phyloP scores from a whole-genome alignment of 2,888 invertebrate species.

The Siphonodentalium dalli region DNA sequence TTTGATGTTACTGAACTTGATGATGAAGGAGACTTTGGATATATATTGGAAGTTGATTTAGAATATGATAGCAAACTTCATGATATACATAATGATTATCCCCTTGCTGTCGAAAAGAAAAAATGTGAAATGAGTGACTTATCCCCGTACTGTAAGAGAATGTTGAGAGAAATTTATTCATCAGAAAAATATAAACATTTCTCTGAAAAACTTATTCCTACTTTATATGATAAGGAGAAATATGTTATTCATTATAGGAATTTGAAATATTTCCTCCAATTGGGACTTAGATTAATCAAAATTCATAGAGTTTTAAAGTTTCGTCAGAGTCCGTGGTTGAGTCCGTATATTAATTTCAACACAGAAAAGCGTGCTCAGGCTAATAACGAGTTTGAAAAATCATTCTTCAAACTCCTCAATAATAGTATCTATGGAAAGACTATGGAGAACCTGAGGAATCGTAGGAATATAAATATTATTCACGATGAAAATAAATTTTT shows the following conservation, averaged over 20 bases:
- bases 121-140: too few species aligned
- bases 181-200: background rate
- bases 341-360: constrained; percentile 51
- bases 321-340: constrained; percentile 48
- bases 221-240: constrained; percentile 24
- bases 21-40: background rate
- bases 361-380: constrained; percentile 36
- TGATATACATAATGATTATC: constrained; percentile 2
- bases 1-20: constrained; percentile 1
- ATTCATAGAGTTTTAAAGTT: constrained; percentile 53
- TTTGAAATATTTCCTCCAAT: constrained; percentile 43
- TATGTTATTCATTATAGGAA: constrained; percentile 57
- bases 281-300: constrained; percentile 39
- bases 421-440: constrained; percentile 31
- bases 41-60: constrained; percentile 5
- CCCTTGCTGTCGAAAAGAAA: background rate
- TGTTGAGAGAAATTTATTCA: constrained; percentile 1
- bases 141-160: constrained; percentile 1
- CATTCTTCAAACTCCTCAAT: constrained; percentile 44
- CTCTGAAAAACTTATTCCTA: constrained; percentile 24
- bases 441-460: constrained; percentile 2
- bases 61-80: constrained; percentile 1
- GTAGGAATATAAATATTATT: background rate
- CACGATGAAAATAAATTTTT: constrained; percentile 1
- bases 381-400: constrained; percentile 55